Conservation (phyloP, 2,797 vertebrate species). For the Acomys russatus region DNA sequence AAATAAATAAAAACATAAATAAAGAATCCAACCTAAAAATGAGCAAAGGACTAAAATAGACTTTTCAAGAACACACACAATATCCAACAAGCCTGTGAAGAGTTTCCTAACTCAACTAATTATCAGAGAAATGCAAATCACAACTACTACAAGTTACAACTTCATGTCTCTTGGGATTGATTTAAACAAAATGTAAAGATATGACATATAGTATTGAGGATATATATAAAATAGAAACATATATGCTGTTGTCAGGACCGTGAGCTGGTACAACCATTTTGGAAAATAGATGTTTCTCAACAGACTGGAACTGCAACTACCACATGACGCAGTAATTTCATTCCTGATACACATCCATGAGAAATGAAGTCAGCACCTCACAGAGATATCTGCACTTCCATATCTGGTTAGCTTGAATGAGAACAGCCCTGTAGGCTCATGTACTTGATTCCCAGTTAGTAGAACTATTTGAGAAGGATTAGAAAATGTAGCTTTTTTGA, state of each 20-base stretch:
- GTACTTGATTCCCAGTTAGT: neutral
- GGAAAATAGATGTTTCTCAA: neutral
- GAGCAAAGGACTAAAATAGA: neutral
- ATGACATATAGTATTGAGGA: neutral
- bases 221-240: neutral
- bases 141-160: neutral
- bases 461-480: neutral
- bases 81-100: neutral
- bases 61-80: neutral
- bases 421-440: neutral
- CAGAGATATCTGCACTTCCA: neutral
- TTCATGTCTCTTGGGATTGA: neutral
- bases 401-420: neutral
- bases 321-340: neutral
- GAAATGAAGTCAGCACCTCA: conserved; percentile 16
- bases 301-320: neutral
- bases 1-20: neutral
- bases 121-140: conserved; percentile 11
- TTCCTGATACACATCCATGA: neutral
- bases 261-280: neutral
- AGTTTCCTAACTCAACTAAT: neutral
- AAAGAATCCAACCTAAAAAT: neutral
- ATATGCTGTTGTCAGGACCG: neutral
- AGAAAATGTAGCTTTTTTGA: neutral
- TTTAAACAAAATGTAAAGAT: neutral